Evolutionary conservation across 2,888 invertebrate species (phyloP).

Genomic region (Mermis nigrescens): DNA sequence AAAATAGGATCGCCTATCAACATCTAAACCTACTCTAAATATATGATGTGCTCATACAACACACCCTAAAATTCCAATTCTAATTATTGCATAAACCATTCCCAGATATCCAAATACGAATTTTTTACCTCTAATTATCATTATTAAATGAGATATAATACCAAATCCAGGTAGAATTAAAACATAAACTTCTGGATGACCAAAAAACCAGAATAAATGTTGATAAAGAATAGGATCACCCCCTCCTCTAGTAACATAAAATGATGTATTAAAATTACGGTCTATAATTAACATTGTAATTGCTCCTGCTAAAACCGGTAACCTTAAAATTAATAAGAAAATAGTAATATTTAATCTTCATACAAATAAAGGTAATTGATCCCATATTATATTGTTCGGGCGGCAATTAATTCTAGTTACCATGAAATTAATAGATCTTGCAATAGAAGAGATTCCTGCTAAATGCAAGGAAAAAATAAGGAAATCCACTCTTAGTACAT

Average conservation of each 20-base stretch:
- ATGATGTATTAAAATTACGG: slow-evolving; percentile 58
- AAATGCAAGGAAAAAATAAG: slow-evolving; percentile 56
- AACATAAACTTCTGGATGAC: slow-evolving; percentile 68
- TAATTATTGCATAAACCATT: slow-evolving; percentile 57
- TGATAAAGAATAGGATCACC: slow-evolving; percentile 61
- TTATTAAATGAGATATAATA: slow-evolving; percentile 57
- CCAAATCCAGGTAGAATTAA: slow-evolving; percentile 63
- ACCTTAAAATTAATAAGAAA: slow-evolving; percentile 45
- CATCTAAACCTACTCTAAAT: slow-evolving; percentile 63
- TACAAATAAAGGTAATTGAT: slow-evolving; percentile 51
- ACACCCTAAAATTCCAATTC: slow-evolving; percentile 61
- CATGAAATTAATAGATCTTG: slow-evolving; percentile 61
- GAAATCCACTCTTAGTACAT: slow-evolving; percentile 50
- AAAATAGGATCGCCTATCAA: slow-evolving; percentile 63
- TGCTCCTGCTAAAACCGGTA: slow-evolving; percentile 57
- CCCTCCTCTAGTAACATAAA: slow-evolving; percentile 59
- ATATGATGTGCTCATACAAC: slow-evolving; percentile 67
- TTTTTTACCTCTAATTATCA: slow-evolving; percentile 44
- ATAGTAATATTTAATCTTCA: slow-evolving; percentile 52
- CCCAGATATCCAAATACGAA: slow-evolving; percentile 24
- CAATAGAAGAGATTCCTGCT: slow-evolving; percentile 44
- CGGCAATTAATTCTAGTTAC: slow-evolving; percentile 54
- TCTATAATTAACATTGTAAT: slow-evolving; percentile 59
- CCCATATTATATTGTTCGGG: slow-evolving; percentile 42
- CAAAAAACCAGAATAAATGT: slow-evolving; percentile 72